Base-by-base conservation (phyloP, 2,888 invertebrate genomes). In the Synanthedon myopaeformis region DNA sequence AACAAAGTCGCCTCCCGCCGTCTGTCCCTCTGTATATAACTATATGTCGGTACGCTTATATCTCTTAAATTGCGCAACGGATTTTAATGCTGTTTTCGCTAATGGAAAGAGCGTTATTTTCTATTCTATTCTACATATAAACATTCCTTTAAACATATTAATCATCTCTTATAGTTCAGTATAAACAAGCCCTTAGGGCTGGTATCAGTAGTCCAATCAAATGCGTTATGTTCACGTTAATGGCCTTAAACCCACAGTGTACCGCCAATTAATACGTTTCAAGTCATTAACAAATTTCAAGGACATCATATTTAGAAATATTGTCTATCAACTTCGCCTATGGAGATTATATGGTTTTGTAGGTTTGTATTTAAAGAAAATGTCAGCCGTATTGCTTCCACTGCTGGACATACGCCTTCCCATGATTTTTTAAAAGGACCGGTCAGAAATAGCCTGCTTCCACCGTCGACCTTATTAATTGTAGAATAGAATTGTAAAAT, bases 251-350 rank as follows among this genome's bases (percentile, higher is more conserved):
- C 4, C 49, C 58, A 53, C 55, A 55, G 53, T 53, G 54, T 48
- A 52, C 55, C 56, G 58, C 59, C 61, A 66, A 66, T 66, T 66
- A 64, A 64, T 62, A 66, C 59, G 54, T 49, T 17, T 49, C 35
- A 35, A 35, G 35, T 35, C 35, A 35, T 35, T 35, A 35, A 35
- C 10, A 45, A 45, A 45, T 45, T n/a, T 13, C 13, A 45, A 45
- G 14, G 14, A n/a, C n/a, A 45, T 14, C n/a, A 14, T 4, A 45
- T 45, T 45, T 45, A 45, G 11, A 45, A 45, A 8, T 5, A 45
- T 45, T 45, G n/a, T 5, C 14, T 13, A 45, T 3, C 8, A 13
- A 13, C 8, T n/a, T 45, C n/a, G 8, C 12, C 6, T 45, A 45
- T 45, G 13, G n/a, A 13, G 13, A n/a, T 45, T n/a, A 45, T 5